Conservation (phyloP, 1,140 invertebrate genomes). For the Tribolium madens region DNA sequence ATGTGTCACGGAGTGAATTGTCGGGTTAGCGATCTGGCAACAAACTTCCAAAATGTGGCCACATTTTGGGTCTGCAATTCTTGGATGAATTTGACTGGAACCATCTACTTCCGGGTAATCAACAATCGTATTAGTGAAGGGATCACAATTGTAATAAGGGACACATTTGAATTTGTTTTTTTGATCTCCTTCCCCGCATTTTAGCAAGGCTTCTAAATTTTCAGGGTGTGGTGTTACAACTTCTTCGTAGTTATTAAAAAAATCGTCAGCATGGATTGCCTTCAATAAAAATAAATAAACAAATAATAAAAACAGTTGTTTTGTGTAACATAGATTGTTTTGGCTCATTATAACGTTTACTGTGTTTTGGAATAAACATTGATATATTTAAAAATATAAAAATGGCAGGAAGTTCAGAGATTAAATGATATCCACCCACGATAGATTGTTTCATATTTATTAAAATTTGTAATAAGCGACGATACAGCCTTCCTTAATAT, state of each 20-base stretch:
- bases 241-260: slow-evolving; percentile 21
- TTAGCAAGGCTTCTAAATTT: slow-evolving; percentile 45
- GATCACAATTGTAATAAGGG: slow-evolving; percentile 76
- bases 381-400: too few species aligned
- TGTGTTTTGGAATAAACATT: too few species aligned
- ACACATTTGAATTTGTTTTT: slow-evolving; percentile 66
- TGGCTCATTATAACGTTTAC: too few species aligned
- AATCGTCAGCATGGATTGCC: not conserved
- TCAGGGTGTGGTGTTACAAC: slow-evolving; percentile 25
- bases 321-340: too few species aligned
- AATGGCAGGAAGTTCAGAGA: too few species aligned
- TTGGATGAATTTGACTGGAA: slow-evolving; percentile 60
- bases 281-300: too few species aligned
- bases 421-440: too few species aligned
- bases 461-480: not conserved
- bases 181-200: slow-evolving; percentile 51
- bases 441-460: not conserved
- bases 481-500: not conserved
- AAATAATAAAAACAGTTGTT: too few species aligned
- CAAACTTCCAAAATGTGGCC: slow-evolving; percentile 44
- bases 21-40: slow-evolving; percentile 24
- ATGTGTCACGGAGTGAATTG: not conserved
- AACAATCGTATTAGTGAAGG: slow-evolving; percentile 58
- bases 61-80: not conserved
- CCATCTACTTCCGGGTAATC: slow-evolving; percentile 51